phyloP scores from a whole-genome alignment of 2,888 invertebrate species.

The Thumatha senex region DNA sequence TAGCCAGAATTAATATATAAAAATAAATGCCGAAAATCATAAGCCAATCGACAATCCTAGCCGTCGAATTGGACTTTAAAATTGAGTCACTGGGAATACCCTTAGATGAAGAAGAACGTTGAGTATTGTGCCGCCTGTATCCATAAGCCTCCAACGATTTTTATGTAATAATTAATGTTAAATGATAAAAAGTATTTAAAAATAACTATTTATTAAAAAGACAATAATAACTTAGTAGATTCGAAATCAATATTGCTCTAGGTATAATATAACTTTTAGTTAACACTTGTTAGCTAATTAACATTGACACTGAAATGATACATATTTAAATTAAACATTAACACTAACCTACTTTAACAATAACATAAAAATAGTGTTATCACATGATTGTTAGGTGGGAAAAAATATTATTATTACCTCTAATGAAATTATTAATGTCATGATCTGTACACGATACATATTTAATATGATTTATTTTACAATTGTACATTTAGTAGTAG shows the following conservation, averaged over 20 bases:
- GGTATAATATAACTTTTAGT: conserved; percentile 15
- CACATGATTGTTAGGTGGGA: conserved; percentile 51
- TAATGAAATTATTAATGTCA: conserved; percentile 2
- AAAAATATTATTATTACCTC: neutral
- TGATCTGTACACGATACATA: neutral
- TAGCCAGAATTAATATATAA: too few relatives aligned
- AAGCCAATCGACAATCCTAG: too few relatives aligned
- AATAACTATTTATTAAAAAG: conserved; percentile 31
- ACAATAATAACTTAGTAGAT: conserved; percentile 21
- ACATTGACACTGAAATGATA: conserved; percentile 16
- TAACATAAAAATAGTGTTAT: conserved; percentile 29
- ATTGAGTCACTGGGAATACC: too few relatives aligned
- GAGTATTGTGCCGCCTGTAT: too few relatives aligned
- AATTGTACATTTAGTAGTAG: too few relatives aligned
- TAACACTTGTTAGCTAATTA: conserved; percentile 16
- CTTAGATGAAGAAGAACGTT: too few relatives aligned
- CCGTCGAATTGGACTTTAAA: too few relatives aligned
- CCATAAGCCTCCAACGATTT: too few relatives aligned
- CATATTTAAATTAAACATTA: conserved; percentile 9
- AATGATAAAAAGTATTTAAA: conserved; percentile 2
- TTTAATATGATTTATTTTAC: too few relatives aligned
- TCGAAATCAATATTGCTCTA: conserved; percentile 15
- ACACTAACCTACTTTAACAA: conserved; percentile 17
- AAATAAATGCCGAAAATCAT: too few relatives aligned
- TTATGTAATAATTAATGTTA: too few relatives aligned